A percentile compares a stretch with the other conserved stretches of the same genome.
Conservation (phyloP, 2,888 invertebrate genomes). For the Lasius platythorax region DNA sequence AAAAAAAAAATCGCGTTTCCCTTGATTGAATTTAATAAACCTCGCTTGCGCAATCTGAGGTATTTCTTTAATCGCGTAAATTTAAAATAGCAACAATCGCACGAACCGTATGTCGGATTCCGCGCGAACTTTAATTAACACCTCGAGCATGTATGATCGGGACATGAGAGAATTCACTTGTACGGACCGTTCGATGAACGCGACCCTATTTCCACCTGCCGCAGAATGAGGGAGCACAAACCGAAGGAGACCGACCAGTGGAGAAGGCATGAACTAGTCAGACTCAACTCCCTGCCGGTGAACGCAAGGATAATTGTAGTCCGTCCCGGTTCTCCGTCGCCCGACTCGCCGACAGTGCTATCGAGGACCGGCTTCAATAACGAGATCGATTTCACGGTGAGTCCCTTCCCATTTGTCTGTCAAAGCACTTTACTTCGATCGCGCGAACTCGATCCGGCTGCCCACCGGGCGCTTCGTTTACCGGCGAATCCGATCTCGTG, state of each 20-base stretch:
- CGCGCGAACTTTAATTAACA: conserved; percentile 60
- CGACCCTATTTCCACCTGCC: conserved; percentile 29
- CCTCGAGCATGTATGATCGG: conserved; percentile 20
- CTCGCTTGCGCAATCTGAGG: background rate
- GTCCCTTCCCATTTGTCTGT: conserved; percentile 57
- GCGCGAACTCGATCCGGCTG: conserved; percentile 22
- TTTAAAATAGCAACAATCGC: background rate
- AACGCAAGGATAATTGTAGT: conserved; percentile 79
- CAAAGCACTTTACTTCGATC: conserved; percentile 41
- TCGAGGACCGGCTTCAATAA: conserved; percentile 67
- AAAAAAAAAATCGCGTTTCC: background rate
- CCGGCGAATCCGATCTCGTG: conserved; percentile 35
- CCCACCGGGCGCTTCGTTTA: conserved; percentile 16
- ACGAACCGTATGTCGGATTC: conserved; percentile 14
- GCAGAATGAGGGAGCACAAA: conserved; percentile 55
- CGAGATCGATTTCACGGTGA: conserved; percentile 78
- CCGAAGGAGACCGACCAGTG: conserved; percentile 58
- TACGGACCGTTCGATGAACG: conserved; percentile 50
- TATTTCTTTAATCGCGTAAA: background rate
- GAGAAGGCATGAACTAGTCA: conserved; percentile 73
- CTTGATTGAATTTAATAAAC: background rate
- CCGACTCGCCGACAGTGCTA: conserved; percentile 33
- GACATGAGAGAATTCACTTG: conserved; percentile 55
- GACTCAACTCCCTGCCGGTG: conserved; percentile 78
- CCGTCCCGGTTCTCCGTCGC: conserved; percentile 48